These are phyloP conservation scores for Leptodactylus fuscus DNA, from an alignment of 2,113 vertebrate species.

Conservation along the genomic window DNA sequence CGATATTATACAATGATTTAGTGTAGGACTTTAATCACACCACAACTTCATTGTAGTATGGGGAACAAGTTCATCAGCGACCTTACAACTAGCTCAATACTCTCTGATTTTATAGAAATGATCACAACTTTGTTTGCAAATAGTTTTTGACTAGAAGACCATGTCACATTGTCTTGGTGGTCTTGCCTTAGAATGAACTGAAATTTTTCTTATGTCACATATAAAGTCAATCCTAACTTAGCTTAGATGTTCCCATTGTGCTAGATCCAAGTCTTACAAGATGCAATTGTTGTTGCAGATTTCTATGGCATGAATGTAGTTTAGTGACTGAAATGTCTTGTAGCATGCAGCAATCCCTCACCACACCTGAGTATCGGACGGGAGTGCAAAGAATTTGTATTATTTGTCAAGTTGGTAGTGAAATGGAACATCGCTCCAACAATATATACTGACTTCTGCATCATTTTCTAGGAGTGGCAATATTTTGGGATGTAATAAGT, in stretches of 20 bases:
- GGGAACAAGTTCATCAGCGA: background rate
- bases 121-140: background rate
- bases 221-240: background rate
- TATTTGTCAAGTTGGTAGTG: conserved; percentile 42
- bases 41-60: background rate
- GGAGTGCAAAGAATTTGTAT: conserved; percentile 39
- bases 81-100: background rate
- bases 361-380: conserved; percentile 12
- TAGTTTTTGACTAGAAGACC: background rate
- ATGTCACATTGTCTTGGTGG: background rate
- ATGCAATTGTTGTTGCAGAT: conserved; percentile 19
- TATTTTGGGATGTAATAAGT: background rate
- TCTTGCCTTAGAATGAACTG: background rate
- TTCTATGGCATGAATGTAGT: background rate
- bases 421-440: conserved; percentile 15
- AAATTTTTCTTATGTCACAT: background rate
- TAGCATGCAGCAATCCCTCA: conserved; percentile 37
- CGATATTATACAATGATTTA: too few relatives aligned
- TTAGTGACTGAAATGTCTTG: conserved; percentile 53
- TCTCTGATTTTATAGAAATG: background rate
- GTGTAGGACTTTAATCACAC: background rate
- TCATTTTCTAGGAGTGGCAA: conserved; percentile 1
- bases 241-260: background rate
- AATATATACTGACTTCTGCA: background rate
- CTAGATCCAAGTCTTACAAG: conserved; percentile 1